Evolutionary conservation across 2,113 vertebrate genomes (phyloP).

Genomic region (Sigmodon hispidus): DNA sequence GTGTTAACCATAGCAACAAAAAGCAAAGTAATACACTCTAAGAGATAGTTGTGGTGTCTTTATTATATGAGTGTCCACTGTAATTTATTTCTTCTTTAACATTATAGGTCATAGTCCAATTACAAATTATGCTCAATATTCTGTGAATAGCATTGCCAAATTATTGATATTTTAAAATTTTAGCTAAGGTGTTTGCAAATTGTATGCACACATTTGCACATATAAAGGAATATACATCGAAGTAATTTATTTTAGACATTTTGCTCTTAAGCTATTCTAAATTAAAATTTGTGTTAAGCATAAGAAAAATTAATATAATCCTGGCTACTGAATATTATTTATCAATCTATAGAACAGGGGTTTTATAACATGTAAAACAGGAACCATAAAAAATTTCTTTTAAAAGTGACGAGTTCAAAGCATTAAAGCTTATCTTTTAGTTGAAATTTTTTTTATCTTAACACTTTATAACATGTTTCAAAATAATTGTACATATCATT

Average conservation of each 20-base stretch:
- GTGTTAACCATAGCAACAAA: too few species aligned
- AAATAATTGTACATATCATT: background rate
- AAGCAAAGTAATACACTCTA: too few species aligned
- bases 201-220: background rate
- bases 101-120: background rate
- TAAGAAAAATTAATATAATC: background rate
- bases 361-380: background rate
- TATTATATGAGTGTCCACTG: background rate
- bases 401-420: background rate
- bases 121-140: background rate
- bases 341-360: background rate
- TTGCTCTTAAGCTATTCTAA: background rate
- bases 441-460: background rate
- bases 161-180: background rate
- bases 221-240: background rate
- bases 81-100: conserved; percentile 6
- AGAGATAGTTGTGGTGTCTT: background rate
- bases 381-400: background rate
- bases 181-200: background rate
- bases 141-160: background rate
- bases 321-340: background rate
- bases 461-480: conserved; percentile 27
- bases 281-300: background rate
- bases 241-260: background rate
- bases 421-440: background rate